These are phyloP conservation scores for Hemichromis elongatus DNA, from an alignment of 2,113 vertebrate genomes.

Conservation along the genomic window DNA sequence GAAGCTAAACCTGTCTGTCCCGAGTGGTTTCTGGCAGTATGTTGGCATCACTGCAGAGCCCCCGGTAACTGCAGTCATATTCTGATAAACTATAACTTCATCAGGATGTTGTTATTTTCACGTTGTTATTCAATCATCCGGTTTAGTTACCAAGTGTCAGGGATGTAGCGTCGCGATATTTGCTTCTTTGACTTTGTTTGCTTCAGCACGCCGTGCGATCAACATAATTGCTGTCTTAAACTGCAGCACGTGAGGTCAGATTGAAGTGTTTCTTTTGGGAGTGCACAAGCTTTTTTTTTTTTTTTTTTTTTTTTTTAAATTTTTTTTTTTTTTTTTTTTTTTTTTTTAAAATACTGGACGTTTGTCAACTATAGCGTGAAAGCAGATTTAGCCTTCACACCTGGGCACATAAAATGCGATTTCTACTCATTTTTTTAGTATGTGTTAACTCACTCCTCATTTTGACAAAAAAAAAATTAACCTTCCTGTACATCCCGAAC, in stretches of 20 bases:
- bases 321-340: background rate
- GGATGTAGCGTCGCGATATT: background rate
- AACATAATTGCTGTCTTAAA: background rate
- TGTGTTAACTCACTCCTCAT: background rate
- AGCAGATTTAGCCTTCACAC: background rate
- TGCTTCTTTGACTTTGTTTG: background rate
- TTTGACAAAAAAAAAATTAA: background rate
- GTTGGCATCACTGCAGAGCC: background rate
- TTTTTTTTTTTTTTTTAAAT: background rate
- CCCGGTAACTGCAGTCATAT: background rate
- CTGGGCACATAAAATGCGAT: background rate
- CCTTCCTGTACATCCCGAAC: background rate
- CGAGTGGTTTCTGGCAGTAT: background rate
- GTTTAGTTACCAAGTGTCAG: background rate
- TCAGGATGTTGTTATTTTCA: background rate
- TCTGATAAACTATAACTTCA: background rate
- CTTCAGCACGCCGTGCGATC: background rate
- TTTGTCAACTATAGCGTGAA: background rate
- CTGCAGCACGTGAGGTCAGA: background rate
- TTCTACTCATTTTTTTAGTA: background rate
- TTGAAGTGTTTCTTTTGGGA: fast-evolving
- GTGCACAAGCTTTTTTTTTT: background rate
- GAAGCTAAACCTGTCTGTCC: background rate
- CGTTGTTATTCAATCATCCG: background rate
- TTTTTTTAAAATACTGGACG: fast-evolving